Percentiles rank a stretch among this genome's conserved stretches.
These are phyloP conservation scores for Mesopsocus fuscifrons DNA, from an alignment of 2,888 invertebrate genomes.

Conservation along the genomic window DNA sequence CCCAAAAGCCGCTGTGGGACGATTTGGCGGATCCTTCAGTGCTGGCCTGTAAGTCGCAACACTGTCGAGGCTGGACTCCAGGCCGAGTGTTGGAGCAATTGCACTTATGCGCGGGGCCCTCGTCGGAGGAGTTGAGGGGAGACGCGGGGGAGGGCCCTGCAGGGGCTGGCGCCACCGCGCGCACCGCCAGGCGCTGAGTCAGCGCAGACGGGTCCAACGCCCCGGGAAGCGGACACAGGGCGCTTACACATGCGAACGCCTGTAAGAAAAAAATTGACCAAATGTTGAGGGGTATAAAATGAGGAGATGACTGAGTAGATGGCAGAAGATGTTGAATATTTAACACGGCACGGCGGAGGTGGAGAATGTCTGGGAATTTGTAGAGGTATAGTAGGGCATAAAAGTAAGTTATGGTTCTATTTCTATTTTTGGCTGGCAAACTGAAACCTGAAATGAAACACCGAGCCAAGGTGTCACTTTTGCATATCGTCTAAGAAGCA, in stretches of 20 bases:
- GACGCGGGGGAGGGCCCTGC: background rate
- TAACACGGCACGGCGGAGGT: too few species aligned
- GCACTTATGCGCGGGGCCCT: background rate
- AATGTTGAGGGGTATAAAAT: too few species aligned
- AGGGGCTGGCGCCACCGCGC: background rate
- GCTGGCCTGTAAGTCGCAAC: background rate
- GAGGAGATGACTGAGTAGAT: too few species aligned
- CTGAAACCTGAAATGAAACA: too few species aligned
- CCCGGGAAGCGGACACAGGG: background rate
- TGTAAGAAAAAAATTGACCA: too few species aligned
- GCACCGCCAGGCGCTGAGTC: background rate
- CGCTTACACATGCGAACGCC: slow-evolving; percentile 21
- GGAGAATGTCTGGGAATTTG: too few species aligned
- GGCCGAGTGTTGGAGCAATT: background rate
- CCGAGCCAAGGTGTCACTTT: too few species aligned
- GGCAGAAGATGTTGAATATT: too few species aligned
- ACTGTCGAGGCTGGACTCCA: background rate
- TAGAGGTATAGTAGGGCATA: too few species aligned
- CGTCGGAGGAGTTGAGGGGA: background rate
- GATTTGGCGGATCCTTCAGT: background rate
- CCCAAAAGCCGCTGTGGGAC: background rate
- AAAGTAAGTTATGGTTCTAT: too few species aligned
- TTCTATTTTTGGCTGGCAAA: too few species aligned
- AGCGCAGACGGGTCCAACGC: background rate
- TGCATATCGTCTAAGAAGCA: too few species aligned